Base-by-base conservation (phyloP, 2,888 invertebrate species). In the Erebia ligea region DNA sequence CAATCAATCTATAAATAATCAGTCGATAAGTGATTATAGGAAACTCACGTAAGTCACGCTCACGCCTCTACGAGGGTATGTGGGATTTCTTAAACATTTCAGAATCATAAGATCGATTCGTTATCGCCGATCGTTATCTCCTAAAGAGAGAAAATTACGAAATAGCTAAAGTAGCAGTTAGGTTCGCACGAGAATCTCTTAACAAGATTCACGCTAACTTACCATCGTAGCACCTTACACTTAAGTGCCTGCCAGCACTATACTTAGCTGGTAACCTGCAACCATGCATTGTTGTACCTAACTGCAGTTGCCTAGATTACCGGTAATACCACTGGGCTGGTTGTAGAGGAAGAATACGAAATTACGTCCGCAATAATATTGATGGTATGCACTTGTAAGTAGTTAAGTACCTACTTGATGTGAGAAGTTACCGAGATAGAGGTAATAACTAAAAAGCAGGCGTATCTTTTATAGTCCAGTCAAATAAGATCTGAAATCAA, bases 271-370 rank as follows among this genome's bases (percentile, higher is more conserved):
- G 67, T 19, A 52, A 25, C 61, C 4, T 11, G 45, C n/a, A 58
- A 67, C n/a, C 68, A 68, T 68, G 66, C 70, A 73, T 73, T 73
- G 73, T 73, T 73, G 6, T n/a, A 25, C 56, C 56, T 57, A 25
- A 25, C 75, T 52, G 19, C n/a, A 80, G 83, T 86, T 83, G 78
- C 73, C 79, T 80, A 82, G 85, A 88, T 86, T 85, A 81, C 79
- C 80, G 81, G 75, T 89, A 89, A 89, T 89, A 77, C 71, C 77
- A 66, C 76, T 54, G 73, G 69, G 74, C 71, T 74, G 74, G 74
- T 62, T 74, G 76, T 74, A 77, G 81, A 86, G 90, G 90, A 90
- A 86, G 86, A 15, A 57, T 77, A 79, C 80, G 80, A 86, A 88
- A 90, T 90, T 78, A 82, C 88, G 86, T 89, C 89, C 90, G 87